Evolutionary conservation across 2,113 vertebrate genomes (phyloP).

Genomic region (Ondatra zibethicus): DNA sequence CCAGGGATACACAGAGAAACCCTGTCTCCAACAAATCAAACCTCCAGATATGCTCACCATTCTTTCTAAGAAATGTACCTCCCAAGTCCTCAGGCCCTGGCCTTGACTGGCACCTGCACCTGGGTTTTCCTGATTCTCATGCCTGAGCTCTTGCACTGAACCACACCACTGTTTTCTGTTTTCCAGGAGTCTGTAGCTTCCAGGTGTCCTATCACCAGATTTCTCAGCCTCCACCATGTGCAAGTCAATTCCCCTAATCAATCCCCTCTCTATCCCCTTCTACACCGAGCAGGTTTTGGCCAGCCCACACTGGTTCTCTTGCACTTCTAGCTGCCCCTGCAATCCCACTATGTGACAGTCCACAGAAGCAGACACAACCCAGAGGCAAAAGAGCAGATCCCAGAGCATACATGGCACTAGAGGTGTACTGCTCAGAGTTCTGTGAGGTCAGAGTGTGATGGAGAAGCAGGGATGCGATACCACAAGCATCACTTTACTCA

Average conservation of each 20-base stretch:
- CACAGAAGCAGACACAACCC: neutral
- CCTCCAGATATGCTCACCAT: neutral
- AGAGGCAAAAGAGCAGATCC: neutral
- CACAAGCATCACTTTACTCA: neutral
- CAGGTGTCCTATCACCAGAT: neutral
- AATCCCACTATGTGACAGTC: rapidly evolving
- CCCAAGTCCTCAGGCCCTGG: too few relatives aligned
- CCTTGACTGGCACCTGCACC: neutral
- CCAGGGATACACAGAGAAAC: neutral
- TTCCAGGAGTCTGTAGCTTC: neutral
- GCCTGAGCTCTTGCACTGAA: neutral
- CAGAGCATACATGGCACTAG: rapidly evolving
- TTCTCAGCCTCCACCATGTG: neutral
- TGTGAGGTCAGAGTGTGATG: neutral
- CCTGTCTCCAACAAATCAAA: neutral
- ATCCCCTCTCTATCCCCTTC: neutral
- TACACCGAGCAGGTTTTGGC: neutral
- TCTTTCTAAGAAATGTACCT: neutral
- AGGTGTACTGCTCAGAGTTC: neutral
- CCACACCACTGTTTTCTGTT: too few relatives aligned
- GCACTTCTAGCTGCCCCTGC: neutral
- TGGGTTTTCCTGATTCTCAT: neutral
- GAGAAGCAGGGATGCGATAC: neutral
- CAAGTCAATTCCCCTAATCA: neutral
- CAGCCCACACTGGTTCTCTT: neutral